Evolutionary conservation across 1,140 invertebrate genomes (phyloP), one percentile per base, ranked within the genome.

Genomic region (Drosophila lacertosa): DNA sequence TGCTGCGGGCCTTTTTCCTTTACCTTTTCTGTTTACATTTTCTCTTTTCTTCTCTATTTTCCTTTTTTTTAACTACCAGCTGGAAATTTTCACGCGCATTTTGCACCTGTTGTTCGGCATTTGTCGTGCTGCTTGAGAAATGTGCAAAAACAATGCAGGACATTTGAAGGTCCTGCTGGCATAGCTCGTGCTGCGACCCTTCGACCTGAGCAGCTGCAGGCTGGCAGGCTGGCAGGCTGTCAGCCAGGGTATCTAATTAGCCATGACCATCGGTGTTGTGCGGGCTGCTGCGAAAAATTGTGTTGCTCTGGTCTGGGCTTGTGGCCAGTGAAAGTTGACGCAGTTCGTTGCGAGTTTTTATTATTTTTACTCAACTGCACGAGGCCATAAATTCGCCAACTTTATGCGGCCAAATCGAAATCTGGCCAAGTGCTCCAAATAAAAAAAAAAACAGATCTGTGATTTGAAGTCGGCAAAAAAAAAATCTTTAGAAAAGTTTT

Each of bases 101-200:
- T 81, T 65, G 55, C 82, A 88, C 82, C 82, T 86, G 82, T 89
- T 88, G 74, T 82, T 62, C 40, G 65, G 58, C 58, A 77, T 67
- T 79, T 73, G 64, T 37, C 55, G 18, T 65, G 80, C 80, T 79
- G 81, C 79, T 75, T 37, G 53, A 64, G n/a, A 79, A 68, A 50
- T 42, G 47, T 51, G 50, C 26, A 66, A 44, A 13, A 11, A 45
- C 15, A 44, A 11, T 18, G 6, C 20, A 37, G 66, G 45, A 42
- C 32, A 32, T 54, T 74, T 58, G n/a, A 50, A 60, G 66, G 64
- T 70, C 73, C 81, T 77, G 81, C 69, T 76, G 80, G 16, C 20
- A 22, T 86, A 88, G 82, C 82, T 86, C 82, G 82, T 88, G 82
- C 82, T 88, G 82, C 66, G 72, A 63, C 62, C 79, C 60, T 48